A percentile compares a stretch with the other conserved stretches of the same genome.
These are phyloP conservation scores for Euplagia quadripunctaria DNA, from an alignment of 2,888 invertebrate species.

Conservation along the genomic window DNA sequence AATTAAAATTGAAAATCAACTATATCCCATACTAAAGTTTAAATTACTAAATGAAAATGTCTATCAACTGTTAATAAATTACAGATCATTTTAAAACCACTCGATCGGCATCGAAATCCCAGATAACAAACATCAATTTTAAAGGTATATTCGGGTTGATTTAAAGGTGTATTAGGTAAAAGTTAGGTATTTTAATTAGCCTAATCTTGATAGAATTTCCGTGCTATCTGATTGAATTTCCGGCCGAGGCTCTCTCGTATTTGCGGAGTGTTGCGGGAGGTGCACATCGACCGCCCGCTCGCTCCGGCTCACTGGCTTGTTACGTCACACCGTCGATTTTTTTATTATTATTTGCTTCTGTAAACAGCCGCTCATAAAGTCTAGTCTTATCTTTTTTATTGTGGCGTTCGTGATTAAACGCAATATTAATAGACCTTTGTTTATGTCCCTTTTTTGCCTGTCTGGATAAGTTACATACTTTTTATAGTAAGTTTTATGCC, in stretches of 20 bases:
- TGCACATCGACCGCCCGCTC: slow-evolving; percentile 58
- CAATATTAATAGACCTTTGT: slow-evolving; percentile 54
- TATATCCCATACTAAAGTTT: slow-evolving; percentile 34
- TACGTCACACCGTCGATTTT: slow-evolving; percentile 80
- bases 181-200: slow-evolving; percentile 83
- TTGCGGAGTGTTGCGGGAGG: slow-evolving; percentile 77
- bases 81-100: slow-evolving; percentile 4
- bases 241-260: slow-evolving; percentile 80
- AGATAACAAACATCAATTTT: background rate
- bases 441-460: slow-evolving; percentile 39
- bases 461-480: slow-evolving; percentile 32
- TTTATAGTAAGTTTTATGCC: slow-evolving; percentile 31
- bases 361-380: slow-evolving; percentile 82
- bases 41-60: slow-evolving; percentile 36
- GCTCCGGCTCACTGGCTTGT: slow-evolving; percentile 81
- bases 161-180: slow-evolving; percentile 62
- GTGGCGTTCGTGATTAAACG: slow-evolving; percentile 57
- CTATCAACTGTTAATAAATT: slow-evolving; percentile 16
- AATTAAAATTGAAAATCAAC: slow-evolving; percentile 62
- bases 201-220: slow-evolving; percentile 84
- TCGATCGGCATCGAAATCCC: slow-evolving; percentile 19
- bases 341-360: slow-evolving; percentile 75
- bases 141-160: background rate
- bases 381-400: slow-evolving; percentile 69
- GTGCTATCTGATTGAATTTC: slow-evolving; percentile 85